Base-by-base conservation (phyloP, 2,888 invertebrate genomes). In the Conomelus anceps region DNA sequence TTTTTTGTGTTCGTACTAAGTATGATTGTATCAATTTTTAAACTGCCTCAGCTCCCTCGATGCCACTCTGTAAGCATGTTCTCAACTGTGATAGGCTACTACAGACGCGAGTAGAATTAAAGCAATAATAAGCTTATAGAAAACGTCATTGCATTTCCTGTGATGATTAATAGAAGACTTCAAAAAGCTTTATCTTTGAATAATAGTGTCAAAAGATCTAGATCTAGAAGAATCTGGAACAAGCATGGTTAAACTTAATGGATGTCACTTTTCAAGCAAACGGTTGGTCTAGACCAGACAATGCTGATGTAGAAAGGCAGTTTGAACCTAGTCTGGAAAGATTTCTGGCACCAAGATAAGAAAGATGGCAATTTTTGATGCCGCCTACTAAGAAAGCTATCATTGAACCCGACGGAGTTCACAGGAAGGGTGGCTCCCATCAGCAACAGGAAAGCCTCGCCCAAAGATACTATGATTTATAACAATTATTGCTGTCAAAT, bases 401-500 rank as follows among this genome's bases (percentile, higher is more conserved):
- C 63, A 13, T 63, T 63, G 63, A 63, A n/a, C n/a, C 17, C 34
- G 34, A 13, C 34, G 1, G 34, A 34, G 34, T 34, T 34, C 34
- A 34, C 34, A 63, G 86, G 86, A 86, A 24, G 86, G 86, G 86
- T 9, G 86, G 23, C 24, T 1, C 86, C 85, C 86, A 86, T 24
- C 29, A 86, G 24, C 20, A 0, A 22, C 86, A 29, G 86, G 29
- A 86, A 23, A 24, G 24, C 86, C 86, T 24, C 86, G 29, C 86
- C 86, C 86, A 26, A 6, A 86, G 22, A 23, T 29, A 86, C 86
- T 26, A 24, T 86, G 86, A 86, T 86, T 86, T 86, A 86, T 86
- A 26, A 26, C 86, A 86, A 86, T 86, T 86, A 86, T 86, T 29
- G 86, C 86, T 86, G 86, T 86, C 86, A 86, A 86, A 86, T 86